Evolutionary conservation across 2,888 invertebrate species (phyloP).

Genomic region (Andrena flavipes): DNA sequence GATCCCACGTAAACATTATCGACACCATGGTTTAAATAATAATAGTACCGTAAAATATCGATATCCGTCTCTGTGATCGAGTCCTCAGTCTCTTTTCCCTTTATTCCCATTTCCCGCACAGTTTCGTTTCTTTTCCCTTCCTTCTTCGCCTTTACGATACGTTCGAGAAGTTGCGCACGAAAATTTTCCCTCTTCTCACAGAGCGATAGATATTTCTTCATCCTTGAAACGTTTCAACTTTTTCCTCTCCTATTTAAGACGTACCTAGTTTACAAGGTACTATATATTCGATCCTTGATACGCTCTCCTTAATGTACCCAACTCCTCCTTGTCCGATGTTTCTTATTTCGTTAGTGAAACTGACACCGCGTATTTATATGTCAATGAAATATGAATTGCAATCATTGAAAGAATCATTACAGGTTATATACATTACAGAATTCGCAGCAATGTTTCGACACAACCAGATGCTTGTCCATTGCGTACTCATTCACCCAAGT

Average conservation of each 20-base stretch:
- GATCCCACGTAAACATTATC: slow-evolving; percentile 96
- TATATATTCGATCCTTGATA: too few relatives aligned
- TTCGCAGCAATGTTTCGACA: too few relatives aligned
- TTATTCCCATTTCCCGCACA: neutral
- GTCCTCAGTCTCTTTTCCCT: slow-evolving; percentile 73
- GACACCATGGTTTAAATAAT: slow-evolving; percentile 95
- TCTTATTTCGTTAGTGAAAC: too few relatives aligned
- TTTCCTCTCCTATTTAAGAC: neutral
- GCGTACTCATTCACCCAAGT: neutral
- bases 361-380: too few relatives aligned
- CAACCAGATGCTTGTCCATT: neutral
- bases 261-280: neutral
- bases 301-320: too few relatives aligned
- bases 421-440: too few relatives aligned
- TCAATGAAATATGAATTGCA: too few relatives aligned
- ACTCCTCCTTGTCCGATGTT: too few relatives aligned
- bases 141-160: slow-evolving; percentile 64
- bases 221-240: neutral
- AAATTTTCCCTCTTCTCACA: slow-evolving; percentile 42
- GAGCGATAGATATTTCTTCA: slow-evolving; percentile 41
- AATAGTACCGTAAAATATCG: slow-evolving; percentile 93
- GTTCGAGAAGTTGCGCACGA: slow-evolving; percentile 43
- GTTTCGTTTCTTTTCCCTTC: neutral
- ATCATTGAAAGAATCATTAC: too few relatives aligned
- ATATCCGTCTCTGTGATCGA: slow-evolving; percentile 86